These are phyloP conservation scores for Heliconius nattereri DNA, from an alignment of 1,140 invertebrate species.

Conservation along the genomic window DNA sequence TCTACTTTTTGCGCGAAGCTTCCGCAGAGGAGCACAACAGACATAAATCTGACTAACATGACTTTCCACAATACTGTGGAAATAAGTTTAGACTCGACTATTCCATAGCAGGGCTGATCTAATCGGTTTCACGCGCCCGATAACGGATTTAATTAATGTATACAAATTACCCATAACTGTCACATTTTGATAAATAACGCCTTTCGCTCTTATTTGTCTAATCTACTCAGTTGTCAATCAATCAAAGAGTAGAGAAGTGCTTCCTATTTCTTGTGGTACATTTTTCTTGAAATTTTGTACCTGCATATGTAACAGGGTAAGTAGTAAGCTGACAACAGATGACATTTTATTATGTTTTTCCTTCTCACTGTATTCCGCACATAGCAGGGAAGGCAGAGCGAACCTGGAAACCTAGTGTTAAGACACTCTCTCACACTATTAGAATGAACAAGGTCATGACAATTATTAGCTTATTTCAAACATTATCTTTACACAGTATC, in stretches of 20 bases:
- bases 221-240: background rate
- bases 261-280: background rate
- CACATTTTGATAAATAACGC: background rate
- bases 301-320: no score
- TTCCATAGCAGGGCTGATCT: background rate
- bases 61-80: background rate
- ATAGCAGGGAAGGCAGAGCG: no score
- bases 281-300: background rate
- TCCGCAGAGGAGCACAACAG: background rate
- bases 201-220: background rate
- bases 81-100: background rate
- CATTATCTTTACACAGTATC: background rate
- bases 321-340: no score
- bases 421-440: no score
- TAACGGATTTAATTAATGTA: slow-evolving; percentile 1
- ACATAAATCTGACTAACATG: background rate
- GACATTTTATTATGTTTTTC: background rate
- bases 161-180: slow-evolving; percentile 7
- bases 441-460: background rate
- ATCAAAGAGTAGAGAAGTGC: no score
- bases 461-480: background rate
- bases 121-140: background rate
- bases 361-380: no score
- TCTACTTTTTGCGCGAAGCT: background rate
- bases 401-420: no score